Base-by-base conservation (phyloP, 1,140 invertebrate species). In the Lasioglossum baleicum region DNA sequence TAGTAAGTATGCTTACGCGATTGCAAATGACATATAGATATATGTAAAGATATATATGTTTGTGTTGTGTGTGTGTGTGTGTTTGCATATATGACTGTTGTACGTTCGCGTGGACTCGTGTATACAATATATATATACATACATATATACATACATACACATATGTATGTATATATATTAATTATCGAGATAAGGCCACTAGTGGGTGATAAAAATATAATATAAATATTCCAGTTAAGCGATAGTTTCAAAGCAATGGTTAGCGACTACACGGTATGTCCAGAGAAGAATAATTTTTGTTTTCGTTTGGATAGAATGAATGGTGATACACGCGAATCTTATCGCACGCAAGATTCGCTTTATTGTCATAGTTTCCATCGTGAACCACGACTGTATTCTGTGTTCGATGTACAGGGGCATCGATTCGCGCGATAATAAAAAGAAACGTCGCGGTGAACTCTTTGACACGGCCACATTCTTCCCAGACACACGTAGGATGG, bases 151-250 rank as follows among this genome's bases (percentile, higher is more conserved):
- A n/a, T n/a, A 6, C 7, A 13, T 51, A 13, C 15, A 13, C 89
- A 87, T 87, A 31, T 26, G 13, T 61, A 61, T 53, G 17, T 17
- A 6, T 63, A 35, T 64, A 64, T 64, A 64, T 86, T 67, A 89
- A 86, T 91, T 90, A 90, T 87, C 87, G 83, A 92, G 90, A 90
- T 93, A 93, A 93, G 92, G 92, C 92, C 92, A 93, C 92, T 93
- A 93, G 89, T 90, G 88, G 92, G 85, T 93, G 86, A 91, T 92
- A 92, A 87, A 92, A 92, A 89, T 92, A 90, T 72, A 89, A 91
- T 92, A 91, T 90, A 92, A 92, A 91, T 90, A 89, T 90, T 90
- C 90, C 84, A 85, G 72, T 85, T 92, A 91, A 84, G 87, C 88
- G n/a, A 84, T 87, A 86, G 71, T 80, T 85, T 85, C 82, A 85